phyloP scores from a whole-genome alignment of 1,140 invertebrate genomes.

The Pinna nobilis region DNA sequence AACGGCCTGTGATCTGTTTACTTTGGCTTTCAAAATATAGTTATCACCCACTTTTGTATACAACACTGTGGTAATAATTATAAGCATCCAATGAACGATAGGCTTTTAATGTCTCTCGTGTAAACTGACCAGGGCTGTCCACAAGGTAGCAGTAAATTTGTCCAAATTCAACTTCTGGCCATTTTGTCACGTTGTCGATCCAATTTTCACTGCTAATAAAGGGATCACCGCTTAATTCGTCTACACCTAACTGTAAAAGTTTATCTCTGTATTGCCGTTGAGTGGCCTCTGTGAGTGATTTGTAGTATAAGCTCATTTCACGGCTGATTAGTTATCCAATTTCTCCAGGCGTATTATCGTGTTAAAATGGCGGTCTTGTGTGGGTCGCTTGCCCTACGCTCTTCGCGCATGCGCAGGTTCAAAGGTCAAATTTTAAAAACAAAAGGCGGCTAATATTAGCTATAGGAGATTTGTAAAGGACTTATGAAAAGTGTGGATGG shows the following conservation, averaged over 20 bases:
- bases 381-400: neutral
- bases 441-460: neutral
- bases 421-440: too few relatives aligned
- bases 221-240: neutral
- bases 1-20: slow-evolving; percentile 6
- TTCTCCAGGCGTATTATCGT: neutral
- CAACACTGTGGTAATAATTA: slow-evolving; percentile 4
- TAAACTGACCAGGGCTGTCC: slow-evolving; percentile 22
- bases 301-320: slow-evolving; percentile 2
- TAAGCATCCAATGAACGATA: slow-evolving; percentile 36
- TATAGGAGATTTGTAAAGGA: too few relatives aligned
- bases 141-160: slow-evolving; percentile 31
- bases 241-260: neutral
- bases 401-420: neutral
- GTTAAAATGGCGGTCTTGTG: too few relatives aligned
- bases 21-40: neutral
- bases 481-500: too few relatives aligned
- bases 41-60: neutral
- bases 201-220: neutral
- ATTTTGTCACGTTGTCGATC: neutral
- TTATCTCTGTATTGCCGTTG: neutral
- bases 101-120: slow-evolving; percentile 29
- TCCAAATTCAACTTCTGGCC: slow-evolving; percentile 8
- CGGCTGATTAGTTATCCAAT: neutral
- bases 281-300: neutral